phyloP scores from a whole-genome alignment of 1,140 invertebrate genomes.

The Halesus radiatus region DNA sequence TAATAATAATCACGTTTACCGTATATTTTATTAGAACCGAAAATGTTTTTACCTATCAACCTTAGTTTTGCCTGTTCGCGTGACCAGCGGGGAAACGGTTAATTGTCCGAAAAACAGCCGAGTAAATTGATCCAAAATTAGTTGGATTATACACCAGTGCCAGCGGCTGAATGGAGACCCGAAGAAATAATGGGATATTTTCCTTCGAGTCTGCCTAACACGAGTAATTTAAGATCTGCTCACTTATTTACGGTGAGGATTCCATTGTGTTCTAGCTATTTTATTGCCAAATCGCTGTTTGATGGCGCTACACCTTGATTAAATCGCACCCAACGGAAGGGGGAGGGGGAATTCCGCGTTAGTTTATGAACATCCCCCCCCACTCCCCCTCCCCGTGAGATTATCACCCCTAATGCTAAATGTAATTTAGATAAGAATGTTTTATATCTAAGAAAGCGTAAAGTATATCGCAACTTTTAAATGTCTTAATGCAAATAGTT shows the following conservation, averaged over 20 bases:
- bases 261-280: slow-evolving; percentile 40
- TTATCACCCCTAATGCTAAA: slow-evolving; percentile 16
- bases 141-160: not conserved
- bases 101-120: slow-evolving; percentile 3
- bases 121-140: slow-evolving; percentile 12
- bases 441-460: not conserved
- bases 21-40: too few species aligned
- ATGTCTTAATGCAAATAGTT: too few species aligned
- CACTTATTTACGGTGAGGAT: slow-evolving; percentile 16
- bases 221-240: slow-evolving; percentile 28
- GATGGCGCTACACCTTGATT: slow-evolving; percentile 34
- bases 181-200: slow-evolving; percentile 37
- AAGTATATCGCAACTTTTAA: too few species aligned
- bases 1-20: too few species aligned
- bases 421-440: slow-evolving; percentile 38
- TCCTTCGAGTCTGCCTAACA: slow-evolving; percentile 3
- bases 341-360: slow-evolving; percentile 7
- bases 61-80: not conserved
- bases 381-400: slow-evolving; percentile 4
- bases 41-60: too few species aligned
- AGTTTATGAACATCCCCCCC: slow-evolving; percentile 1
- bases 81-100: not conserved
- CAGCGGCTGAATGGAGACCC: slow-evolving; percentile 16
- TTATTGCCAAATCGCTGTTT: slow-evolving; percentile 40
- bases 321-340: slow-evolving; percentile 11